Base-by-base conservation (phyloP, 2,888 invertebrate species). In the Amblyteles armatorius region DNA sequence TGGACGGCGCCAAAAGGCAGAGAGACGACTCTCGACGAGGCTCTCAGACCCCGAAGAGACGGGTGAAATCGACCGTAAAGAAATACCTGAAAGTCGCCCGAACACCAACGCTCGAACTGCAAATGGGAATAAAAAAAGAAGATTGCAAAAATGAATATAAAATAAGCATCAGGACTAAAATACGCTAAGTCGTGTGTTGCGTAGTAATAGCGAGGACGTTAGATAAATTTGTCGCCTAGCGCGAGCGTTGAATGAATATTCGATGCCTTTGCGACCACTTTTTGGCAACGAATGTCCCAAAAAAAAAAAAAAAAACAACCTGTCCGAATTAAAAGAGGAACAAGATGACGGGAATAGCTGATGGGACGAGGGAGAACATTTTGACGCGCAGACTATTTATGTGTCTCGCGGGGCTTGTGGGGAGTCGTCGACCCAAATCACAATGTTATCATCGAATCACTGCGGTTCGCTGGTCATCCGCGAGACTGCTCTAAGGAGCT, bases 61-160 rank as follows among this genome's bases (percentile, higher is more conserved):
- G 79, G 81, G 86, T 84, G 87, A 87, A 87, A 87, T 87, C 87
- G 86, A 86, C 84, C 82, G 84, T 84, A 74, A 84, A 87, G 83
- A 74, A 83, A 79, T 55, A 67, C 48, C 71, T 26, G 11, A 71
- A 29, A 74, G 63, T 63, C 74, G 33, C 48, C 48, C 48, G 48
- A 63, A 65, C 68, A 79, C 60, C 60, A 77, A 83, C 76, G 81
- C 76, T 63, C 79, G 76, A 86, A 68, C 33, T 63, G 16, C 67
- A 36, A 78, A 74, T 63, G 29, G 19, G 19, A 16, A 48, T 13
- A 5, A 3, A 63, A 11, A 26, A 26, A 13, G 22, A 3, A 16
- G 26, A 4, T 57, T 26, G 19, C 33, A 63, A 50, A 63, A 13
- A 40, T 40, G 0, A 60, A 26, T 26, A 3, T 5, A 33, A 63